Conservation (phyloP, 2,113 vertebrate species). For the Seriola quinqueradiata region DNA sequence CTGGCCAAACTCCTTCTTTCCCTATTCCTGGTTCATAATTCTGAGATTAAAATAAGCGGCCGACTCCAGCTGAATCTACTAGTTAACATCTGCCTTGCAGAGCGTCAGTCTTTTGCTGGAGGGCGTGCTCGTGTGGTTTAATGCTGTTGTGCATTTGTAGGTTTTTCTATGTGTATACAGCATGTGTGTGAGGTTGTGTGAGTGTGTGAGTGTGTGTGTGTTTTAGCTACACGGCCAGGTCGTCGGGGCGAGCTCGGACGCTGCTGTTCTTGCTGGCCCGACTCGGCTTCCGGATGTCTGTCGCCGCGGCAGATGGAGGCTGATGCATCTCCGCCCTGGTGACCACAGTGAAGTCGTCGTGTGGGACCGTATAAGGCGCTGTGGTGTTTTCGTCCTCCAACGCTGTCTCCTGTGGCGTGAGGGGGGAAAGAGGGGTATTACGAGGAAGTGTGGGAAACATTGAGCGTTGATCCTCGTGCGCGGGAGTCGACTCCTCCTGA, state of each 20-base stretch:
- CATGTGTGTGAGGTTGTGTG: slow-evolving; percentile 23
- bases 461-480: slow-evolving; percentile 65
- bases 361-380: neutral
- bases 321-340: slow-evolving; percentile 89
- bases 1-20: slow-evolving; percentile 38
- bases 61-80: slow-evolving; percentile 4
- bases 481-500: slow-evolving; percentile 65
- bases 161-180: slow-evolving; percentile 30
- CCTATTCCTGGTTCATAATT: neutral
- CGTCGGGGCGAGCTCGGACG: slow-evolving; percentile 87
- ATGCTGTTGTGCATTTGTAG: slow-evolving; percentile 20
- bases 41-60: slow-evolving; percentile 22
- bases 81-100: neutral
- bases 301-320: slow-evolving; percentile 74
- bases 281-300: slow-evolving; percentile 84
- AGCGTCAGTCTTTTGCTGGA: slow-evolving; percentile 13
- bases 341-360: slow-evolving; percentile 64
- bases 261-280: slow-evolving; percentile 87
- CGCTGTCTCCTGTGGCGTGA: slow-evolving; percentile 41
- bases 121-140: slow-evolving; percentile 7
- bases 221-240: slow-evolving; percentile 90
- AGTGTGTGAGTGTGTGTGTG: slow-evolving; percentile 35
- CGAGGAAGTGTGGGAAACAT: slow-evolving; percentile 69
- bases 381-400: slow-evolving; percentile 64
- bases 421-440: slow-evolving; percentile 68